Base-by-base conservation (phyloP, 2,797 vertebrate species). In the Epinephelus coioides region DNA sequence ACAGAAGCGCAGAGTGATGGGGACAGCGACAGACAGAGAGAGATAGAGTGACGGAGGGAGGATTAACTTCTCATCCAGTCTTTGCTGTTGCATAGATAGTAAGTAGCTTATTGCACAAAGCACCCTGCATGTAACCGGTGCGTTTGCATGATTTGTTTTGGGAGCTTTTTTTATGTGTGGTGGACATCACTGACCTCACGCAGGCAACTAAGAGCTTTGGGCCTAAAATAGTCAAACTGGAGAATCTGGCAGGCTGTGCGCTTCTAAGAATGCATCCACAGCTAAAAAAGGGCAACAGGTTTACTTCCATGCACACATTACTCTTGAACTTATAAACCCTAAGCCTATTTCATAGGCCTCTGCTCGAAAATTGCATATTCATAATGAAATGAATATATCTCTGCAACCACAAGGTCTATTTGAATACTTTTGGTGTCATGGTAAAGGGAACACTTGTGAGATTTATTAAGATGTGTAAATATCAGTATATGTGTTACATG, bases 71-170 rank as follows among this genome's bases (percentile, higher is more conserved):
- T 94, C 93, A 94, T 94, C 93, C 91, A 94, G 93, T 87, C 94
- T 92, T 92, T 94, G 89, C 91, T 89, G 90, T 92, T 91, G 85
- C 88, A 92, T 86, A 82, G 86, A 91, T 89, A 87, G 86, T 94
- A 95, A 95, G 93, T 93, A 95, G 92, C 93, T 95, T 92, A 92
- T 93, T 93, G 91, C 91, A 89, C 90, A 93, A 92, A 94, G 92
- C 90, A 71, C 67, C 80, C 92, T 79, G 91, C 92, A 90, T 93
- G 91, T 91, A 88, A 91, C 89, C 46, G 68, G 80, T 90, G 84
- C 38, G 67, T 88, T 90, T 91, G 85, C 63, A 88, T 93, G 86
- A 91, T 91, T 93, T 91, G 86, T 91, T 93, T 90, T 84, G 83
- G 81, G 83, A 71, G 70, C 4, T 14, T 55, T 78, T 82, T 88